phyloP scores from a whole-genome alignment of 2,888 invertebrate species.

The Mythimna impura region DNA sequence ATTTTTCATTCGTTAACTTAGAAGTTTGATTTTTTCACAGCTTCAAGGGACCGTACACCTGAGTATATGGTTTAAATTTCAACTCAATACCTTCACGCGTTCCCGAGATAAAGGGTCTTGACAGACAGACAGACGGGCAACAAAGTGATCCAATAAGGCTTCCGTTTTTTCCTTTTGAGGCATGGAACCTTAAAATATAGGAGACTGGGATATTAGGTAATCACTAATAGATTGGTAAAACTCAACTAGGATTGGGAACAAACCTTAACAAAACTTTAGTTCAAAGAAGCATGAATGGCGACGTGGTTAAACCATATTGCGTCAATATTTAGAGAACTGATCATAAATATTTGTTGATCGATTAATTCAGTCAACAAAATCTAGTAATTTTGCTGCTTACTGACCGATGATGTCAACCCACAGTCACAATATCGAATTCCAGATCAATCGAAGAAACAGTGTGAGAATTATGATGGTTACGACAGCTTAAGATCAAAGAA shows the following conservation, averaged over 20 bases:
- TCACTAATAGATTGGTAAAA: not conserved
- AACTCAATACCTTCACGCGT: no score
- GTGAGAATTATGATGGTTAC: slow-evolving; percentile 1
- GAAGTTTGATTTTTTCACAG: no score
- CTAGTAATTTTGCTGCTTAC: not conserved
- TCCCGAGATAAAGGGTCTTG: no score
- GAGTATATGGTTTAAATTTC: no score
- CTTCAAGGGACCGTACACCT: no score
- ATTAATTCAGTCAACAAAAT: not conserved
- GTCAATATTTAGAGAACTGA: not conserved
- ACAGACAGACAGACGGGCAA: no score
- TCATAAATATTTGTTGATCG: not conserved
- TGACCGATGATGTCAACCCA: not conserved
- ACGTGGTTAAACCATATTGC: not conserved
- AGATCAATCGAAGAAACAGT: not conserved
- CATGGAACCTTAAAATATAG: no score
- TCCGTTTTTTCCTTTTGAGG: no score
- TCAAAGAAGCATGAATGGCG: not conserved
- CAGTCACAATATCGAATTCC: slow-evolving; percentile 4
- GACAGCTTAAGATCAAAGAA: slow-evolving; percentile 5
- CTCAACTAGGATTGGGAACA: not conserved
- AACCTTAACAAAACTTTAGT: not conserved
- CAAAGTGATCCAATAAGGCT: no score
- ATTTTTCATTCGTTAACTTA: no score
- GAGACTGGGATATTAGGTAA: no score